Base-by-base conservation (phyloP, 2,797 vertebrate species). In the Sebastes trivittatus region DNA sequence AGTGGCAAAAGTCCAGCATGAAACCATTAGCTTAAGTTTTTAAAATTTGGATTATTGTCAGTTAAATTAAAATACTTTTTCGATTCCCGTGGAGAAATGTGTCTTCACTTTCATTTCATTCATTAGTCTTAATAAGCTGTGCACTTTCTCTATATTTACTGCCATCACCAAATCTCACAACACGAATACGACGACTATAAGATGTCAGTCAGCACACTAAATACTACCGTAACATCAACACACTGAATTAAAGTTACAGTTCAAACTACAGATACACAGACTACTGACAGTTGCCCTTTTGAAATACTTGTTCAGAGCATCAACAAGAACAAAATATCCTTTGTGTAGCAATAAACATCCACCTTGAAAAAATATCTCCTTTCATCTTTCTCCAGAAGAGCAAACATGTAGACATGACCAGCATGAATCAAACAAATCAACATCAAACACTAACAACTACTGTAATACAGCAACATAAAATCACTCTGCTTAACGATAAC, bases 91-190 rank as follows among this genome's bases (percentile, higher is more conserved):
- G 18, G 5, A 55, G 3, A 66, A 64, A 55, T 23, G 0, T 76
- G 49, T 58, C 25, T 74, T 72, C 6, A 13, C 25, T 72, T 70
- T 72, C 16, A 80, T 11, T 84, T n/a, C 9, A 70, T 70, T 78
- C 32, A 70, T 76, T 70, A 58, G 22, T 59, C 38, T 65, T 54
- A 67, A 76, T 78, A 46, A 58, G 13, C 36, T 52, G 16, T 66
- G 27, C 30, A 62, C 42, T 54, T 63, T 16, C 38, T 65, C 54
- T 23, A n/a, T 11, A 72, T 63, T 71, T 58, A 84, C 22, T 30
- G 67, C 61, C 58, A 60, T 34, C 38, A 16, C 6, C 62, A 65
- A 62, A 71, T n/a, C 61, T 54, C 32, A 71, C 59, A 79, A 27
- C 30, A 49, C 36, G 65, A 23, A 70, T 5, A 27, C 14, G 16